These are phyloP conservation scores for Poecilia gillii DNA, from an alignment of 2,797 vertebrate genomes.

Conservation along the genomic window DNA sequence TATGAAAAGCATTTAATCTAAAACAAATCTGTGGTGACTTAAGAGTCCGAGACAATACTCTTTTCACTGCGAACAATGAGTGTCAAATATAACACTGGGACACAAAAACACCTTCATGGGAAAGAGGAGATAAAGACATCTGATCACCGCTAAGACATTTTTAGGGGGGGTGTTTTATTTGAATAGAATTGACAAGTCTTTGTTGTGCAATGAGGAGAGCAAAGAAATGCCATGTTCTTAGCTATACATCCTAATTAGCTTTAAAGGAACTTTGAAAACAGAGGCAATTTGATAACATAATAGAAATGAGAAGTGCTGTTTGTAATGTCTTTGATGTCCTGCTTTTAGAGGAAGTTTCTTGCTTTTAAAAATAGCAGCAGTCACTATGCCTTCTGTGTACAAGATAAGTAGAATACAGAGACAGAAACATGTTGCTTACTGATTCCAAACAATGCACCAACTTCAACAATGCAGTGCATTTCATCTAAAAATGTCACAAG, in stretches of 20 bases:
- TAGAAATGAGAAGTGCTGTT: not conserved
- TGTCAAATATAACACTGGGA: not conserved
- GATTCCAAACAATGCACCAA: not conserved
- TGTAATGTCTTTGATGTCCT: not conserved
- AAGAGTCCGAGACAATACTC: not conserved
- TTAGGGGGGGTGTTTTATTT: not conserved
- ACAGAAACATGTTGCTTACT: not conserved
- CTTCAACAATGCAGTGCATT: not conserved
- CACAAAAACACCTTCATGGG: not conserved
- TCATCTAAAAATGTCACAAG: not conserved
- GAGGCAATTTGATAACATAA: not conserved
- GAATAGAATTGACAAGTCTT: not conserved
- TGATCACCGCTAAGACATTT: not conserved
- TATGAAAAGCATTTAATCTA: not conserved
- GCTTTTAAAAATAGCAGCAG: not conserved
- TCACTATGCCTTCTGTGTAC: not conserved
- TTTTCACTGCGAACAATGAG: not conserved
- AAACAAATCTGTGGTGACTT: constrained; percentile 1
- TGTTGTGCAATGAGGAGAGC: not conserved
- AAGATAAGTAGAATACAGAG: not conserved
- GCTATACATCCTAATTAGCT: not conserved
- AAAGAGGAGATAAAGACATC: not conserved
- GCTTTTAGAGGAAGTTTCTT: not conserved
- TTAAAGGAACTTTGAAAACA: not conserved
- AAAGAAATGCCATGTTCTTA: not conserved